A percentile compares a stretch with the other conserved stretches of the same genome.
phyloP scores from a whole-genome alignment of 2,888 invertebrate species.

The Calliscelio sp. region DNA sequence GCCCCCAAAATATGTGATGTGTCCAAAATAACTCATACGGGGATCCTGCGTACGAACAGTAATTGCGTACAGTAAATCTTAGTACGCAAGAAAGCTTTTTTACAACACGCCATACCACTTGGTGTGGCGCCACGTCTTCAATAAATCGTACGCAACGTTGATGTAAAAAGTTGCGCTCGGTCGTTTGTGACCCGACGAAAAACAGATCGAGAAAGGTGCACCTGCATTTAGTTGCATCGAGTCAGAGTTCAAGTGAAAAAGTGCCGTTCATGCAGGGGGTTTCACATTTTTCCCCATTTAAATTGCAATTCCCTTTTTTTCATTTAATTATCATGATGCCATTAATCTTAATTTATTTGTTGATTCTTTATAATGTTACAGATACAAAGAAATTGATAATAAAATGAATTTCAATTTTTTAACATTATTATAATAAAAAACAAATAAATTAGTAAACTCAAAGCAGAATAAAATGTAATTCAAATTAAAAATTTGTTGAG shows the following conservation, averaged over 20 bases:
- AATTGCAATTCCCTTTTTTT: no score
- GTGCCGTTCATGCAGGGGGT: no score
- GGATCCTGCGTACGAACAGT: conserved; percentile 41
- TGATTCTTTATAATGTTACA: no score
- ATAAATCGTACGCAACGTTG: conserved; percentile 69
- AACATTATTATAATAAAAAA: no score
- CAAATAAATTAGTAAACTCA: no score
- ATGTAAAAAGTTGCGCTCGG: conserved; percentile 65
- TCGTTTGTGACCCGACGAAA: conserved; percentile 61
- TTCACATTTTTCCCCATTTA: no score
- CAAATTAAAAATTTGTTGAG: background rate
- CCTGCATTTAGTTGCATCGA: conserved; percentile 42
- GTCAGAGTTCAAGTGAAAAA: conserved; percentile 57
- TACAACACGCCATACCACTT: conserved; percentile 58
- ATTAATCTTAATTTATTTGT: no score
- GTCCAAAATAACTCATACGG: conserved; percentile 65
- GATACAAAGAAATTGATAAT: no score
- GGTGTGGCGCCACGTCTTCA: conserved; percentile 70
- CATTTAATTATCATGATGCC: no score
- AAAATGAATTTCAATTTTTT: no score
- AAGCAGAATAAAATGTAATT: background rate
- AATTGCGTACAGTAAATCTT: conserved; percentile 69
- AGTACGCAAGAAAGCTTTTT: conserved; percentile 57
- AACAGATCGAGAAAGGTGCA: conserved; percentile 50
- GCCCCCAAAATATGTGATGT: conserved; percentile 44